Evolutionary conservation across 1,140 invertebrate genomes (phyloP).

Genomic region (Liolophura sinensis): DNA sequence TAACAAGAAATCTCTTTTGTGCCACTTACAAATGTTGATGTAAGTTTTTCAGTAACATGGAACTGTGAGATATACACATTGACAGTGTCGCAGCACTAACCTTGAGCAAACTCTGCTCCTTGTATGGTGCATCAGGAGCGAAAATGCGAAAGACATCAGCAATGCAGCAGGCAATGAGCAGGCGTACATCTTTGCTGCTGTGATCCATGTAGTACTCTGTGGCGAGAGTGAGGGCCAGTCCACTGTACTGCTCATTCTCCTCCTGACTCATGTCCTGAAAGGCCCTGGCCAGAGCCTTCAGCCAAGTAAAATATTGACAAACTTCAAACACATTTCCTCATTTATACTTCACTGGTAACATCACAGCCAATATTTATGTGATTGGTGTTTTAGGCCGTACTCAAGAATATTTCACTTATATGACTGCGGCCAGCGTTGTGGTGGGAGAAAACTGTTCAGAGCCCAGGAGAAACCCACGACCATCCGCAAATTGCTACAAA

Average conservation of each 20-base stretch:
- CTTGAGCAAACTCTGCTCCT: constrained; percentile 90
- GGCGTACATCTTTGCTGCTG: constrained; percentile 87
- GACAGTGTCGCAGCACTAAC: constrained; percentile 42
- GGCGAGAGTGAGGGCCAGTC: constrained; percentile 89
- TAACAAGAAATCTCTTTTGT: neutral
- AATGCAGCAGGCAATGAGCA: constrained; percentile 94
- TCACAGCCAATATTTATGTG: too few relatives aligned
- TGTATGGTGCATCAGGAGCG: constrained; percentile 97
- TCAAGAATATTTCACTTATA: too few relatives aligned
- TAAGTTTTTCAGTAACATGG: neutral
- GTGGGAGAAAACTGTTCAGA: too few relatives aligned
- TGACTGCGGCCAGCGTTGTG: too few relatives aligned
- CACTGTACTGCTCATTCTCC: constrained; percentile 92
- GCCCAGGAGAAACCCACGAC: too few relatives aligned
- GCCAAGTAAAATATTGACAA: neutral
- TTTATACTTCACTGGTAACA: neutral
- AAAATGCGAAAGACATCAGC: constrained; percentile 97
- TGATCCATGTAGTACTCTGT: constrained; percentile 92
- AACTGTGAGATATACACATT: neutral
- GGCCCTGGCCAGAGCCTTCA: constrained; percentile 84
- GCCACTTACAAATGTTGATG: too few relatives aligned
- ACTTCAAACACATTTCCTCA: neutral
- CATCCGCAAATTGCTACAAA: too few relatives aligned
- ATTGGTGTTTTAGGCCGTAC: too few relatives aligned
- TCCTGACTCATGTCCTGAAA: constrained; percentile 96